A percentile compares a stretch with the other conserved stretches of the same genome.
phyloP scores from a whole-genome alignment of 1,140 invertebrate species.

The Neoseiulus cucumeris region DNA sequence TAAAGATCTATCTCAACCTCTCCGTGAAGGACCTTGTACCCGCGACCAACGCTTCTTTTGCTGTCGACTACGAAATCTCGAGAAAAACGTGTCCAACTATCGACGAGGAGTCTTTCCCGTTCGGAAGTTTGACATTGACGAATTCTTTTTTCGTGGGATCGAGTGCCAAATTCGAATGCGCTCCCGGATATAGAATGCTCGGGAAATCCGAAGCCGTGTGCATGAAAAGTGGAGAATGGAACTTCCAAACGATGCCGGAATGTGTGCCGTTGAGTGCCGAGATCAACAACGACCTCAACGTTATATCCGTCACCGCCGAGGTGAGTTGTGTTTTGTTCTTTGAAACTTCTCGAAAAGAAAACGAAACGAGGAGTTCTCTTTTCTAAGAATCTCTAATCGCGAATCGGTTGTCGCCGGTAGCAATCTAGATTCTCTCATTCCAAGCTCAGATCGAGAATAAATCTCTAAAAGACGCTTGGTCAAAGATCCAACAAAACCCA shows the following conservation, averaged over 20 bases:
- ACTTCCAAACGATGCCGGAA: neutral
- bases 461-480: too few relatives aligned
- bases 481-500: too few relatives aligned
- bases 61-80: neutral
- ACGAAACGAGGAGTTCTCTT: too few relatives aligned
- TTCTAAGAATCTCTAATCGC: too few relatives aligned
- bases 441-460: too few relatives aligned
- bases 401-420: too few relatives aligned
- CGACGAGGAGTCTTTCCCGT: conserved; percentile 4
- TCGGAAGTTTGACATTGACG: neutral
- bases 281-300: neutral
- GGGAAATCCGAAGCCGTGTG: neutral
- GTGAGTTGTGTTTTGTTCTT: too few relatives aligned
- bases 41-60: neutral
- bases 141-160: neutral
- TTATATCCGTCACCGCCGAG: too few relatives aligned
- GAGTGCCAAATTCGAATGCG: conserved; percentile 1
- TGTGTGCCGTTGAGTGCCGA: neutral
- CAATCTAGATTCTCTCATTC: too few relatives aligned
- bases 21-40: neutral
- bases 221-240: neutral
- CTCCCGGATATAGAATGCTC: neutral
- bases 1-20: neutral
- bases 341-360: too few relatives aligned
- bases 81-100: neutral